phyloP scores from a whole-genome alignment of 2,113 vertebrate genomes.

The Tupaia tana region DNA sequence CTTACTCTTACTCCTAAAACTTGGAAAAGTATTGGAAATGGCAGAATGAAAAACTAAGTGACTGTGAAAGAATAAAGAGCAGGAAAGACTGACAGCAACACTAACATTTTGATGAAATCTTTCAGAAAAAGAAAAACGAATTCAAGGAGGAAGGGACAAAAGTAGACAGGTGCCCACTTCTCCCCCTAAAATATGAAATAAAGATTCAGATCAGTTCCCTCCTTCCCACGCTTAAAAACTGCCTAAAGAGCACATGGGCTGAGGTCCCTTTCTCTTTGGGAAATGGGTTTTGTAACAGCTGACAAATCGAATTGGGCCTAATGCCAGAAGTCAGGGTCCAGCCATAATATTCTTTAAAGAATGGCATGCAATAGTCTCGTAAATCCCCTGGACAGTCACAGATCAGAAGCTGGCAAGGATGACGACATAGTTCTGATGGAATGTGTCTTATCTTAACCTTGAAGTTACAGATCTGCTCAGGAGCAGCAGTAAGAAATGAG shows the following conservation, averaged over 20 bases:
- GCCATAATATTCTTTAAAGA: conserved; percentile 83
- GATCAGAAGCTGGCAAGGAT: conserved; percentile 83
- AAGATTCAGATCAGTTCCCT: conserved; percentile 35
- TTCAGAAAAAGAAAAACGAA: not conserved
- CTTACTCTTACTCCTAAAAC: conserved; percentile 15
- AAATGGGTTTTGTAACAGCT: conserved; percentile 77
- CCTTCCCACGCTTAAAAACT: conserved; percentile 43
- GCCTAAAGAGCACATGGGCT: conserved; percentile 2
- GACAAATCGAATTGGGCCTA: conserved; percentile 78
- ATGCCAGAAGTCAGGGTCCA: conserved; percentile 80
- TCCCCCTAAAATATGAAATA: conserved; percentile 30
- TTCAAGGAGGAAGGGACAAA: conserved; percentile 16
- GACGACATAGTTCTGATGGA: conserved; percentile 83
- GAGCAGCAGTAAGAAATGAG: conserved; percentile 82
- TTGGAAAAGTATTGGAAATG: conserved; percentile 7
- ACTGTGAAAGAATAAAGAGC: conserved; percentile 33
- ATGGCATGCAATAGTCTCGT: conserved; percentile 79
- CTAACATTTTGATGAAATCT: conserved; percentile 26
- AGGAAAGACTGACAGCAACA: conserved; percentile 32
- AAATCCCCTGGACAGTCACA: conserved; percentile 80
- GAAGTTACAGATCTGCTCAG: conserved; percentile 83
- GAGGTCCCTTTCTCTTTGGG: conserved; percentile 63
- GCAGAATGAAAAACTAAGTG: conserved; percentile 47
- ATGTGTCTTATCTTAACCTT: conserved; percentile 84
- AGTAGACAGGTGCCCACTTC: not conserved